Conservation (phyloP, 1,140 invertebrate genomes). For the Drosophila carrolli region DNA sequence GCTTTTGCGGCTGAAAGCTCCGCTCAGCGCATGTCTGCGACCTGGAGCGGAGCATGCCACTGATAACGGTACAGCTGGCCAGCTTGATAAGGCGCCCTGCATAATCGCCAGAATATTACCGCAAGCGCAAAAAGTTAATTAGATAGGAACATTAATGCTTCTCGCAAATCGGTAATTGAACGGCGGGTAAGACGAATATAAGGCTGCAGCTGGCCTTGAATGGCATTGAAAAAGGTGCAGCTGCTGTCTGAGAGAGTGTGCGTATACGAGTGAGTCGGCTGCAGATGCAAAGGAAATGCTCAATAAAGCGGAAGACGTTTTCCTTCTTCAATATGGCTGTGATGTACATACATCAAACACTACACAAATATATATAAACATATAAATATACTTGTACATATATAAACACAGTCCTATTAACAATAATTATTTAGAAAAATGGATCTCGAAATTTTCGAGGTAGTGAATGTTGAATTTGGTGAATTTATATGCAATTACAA, state of each 20-base stretch:
- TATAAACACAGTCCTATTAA: too few species aligned
- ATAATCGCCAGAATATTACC: conserved; percentile 62
- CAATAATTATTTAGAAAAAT: too few species aligned
- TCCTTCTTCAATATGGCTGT: conserved; percentile 5
- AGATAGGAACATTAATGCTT: conserved; percentile 50
- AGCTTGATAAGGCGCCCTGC: conserved; percentile 60
- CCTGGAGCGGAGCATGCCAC: conserved; percentile 35
- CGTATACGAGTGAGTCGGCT: conserved; percentile 6
- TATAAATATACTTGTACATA: background rate
- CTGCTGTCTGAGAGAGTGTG: conserved; percentile 17
- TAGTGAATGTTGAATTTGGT: too few species aligned
- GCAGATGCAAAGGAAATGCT: conserved; percentile 35
- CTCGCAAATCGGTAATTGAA: conserved; percentile 59
- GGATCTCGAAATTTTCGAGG: too few species aligned
- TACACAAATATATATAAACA: too few species aligned
- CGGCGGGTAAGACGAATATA: background rate
- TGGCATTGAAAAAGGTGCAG: conserved; percentile 54
- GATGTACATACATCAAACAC: background rate
- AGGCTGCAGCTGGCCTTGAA: conserved; percentile 50
- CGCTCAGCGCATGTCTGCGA: conserved; percentile 49
- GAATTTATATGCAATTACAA: too few species aligned
- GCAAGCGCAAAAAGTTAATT: conserved; percentile 74
- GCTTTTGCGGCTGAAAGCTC: conserved; percentile 41
- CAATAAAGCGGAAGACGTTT: conserved; percentile 9
- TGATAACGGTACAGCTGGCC: conserved; percentile 77